Evolutionary conservation across 2,113 vertebrate species (phyloP).

Genomic region (Dicentrarchus labrax): DNA sequence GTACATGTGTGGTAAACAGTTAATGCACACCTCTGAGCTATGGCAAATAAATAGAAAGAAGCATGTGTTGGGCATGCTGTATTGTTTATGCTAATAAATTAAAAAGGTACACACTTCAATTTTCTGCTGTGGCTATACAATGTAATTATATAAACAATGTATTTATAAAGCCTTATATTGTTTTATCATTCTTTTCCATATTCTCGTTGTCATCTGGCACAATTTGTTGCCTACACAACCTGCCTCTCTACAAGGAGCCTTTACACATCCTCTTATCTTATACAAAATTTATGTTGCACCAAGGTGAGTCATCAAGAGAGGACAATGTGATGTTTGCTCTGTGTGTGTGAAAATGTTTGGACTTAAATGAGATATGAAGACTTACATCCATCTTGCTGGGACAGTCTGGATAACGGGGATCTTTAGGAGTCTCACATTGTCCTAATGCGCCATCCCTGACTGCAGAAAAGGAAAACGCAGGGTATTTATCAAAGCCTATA

Average conservation of each 20-base stretch:
- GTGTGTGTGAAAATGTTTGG: conserved; percentile 17
- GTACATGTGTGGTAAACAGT: neutral
- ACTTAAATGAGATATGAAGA: conserved; percentile 51
- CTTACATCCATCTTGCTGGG: conserved; percentile 96
- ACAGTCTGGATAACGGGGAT: conserved; percentile 94
- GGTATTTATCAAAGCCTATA: conserved; percentile 37
- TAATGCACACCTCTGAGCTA: neutral
- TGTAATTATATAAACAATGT: neutral
- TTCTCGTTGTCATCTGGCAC: neutral
- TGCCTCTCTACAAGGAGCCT: neutral
- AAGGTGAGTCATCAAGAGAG: conserved; percentile 32
- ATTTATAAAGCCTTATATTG: neutral
- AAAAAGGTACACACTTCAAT: neutral
- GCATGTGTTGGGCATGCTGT: neutral
- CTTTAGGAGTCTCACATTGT: conserved; percentile 93
- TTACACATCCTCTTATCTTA: conserved; percentile 33
- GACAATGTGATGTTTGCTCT: neutral
- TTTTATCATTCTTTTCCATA: neutral
- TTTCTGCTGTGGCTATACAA: neutral
- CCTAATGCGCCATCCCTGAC: conserved; percentile 87
- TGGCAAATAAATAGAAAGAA: neutral
- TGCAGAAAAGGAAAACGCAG: conserved; percentile 66
- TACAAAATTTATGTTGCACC: conserved; percentile 34
- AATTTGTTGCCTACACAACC: neutral
- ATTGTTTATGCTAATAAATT: neutral